phyloP scores from a whole-genome alignment of 23 tunicate species.

The Aplidium turbinatum region DNA sequence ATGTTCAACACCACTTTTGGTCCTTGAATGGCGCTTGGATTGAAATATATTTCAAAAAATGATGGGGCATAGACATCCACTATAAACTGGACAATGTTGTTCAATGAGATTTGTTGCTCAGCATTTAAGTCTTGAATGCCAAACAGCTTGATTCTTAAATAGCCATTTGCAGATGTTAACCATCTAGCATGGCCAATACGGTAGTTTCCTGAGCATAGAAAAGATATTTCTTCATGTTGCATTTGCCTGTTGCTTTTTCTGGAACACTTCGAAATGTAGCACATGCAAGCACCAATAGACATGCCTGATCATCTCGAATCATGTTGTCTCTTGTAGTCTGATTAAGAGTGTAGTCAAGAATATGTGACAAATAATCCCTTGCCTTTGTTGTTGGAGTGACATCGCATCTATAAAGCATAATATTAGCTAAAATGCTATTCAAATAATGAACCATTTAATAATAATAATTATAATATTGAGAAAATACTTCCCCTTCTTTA shows the following conservation, averaged over 20 bases:
- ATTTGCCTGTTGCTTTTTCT: slow-evolving; percentile 2
- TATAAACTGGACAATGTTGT: slow-evolving; percentile 4
- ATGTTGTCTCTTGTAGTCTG: background rate
- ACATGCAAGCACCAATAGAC: slow-evolving; percentile 13
- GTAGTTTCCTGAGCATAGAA: slow-evolving; percentile 1
- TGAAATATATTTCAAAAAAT: slow-evolving; percentile 4
- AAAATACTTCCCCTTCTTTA: too few species aligned
- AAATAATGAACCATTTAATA: too few species aligned
- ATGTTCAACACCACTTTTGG: slow-evolving; percentile 14
- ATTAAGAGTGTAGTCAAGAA: background rate
- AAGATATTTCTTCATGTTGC: slow-evolving; percentile 16
- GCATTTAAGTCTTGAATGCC: slow-evolving; percentile 7
- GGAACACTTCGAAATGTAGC: slow-evolving; percentile 1
- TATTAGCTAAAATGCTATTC: too few species aligned
- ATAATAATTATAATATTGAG: too few species aligned
- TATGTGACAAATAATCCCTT: background rate
- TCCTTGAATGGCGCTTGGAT: background rate
- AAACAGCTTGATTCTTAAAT: slow-evolving; percentile 2
- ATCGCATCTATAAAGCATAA: too few species aligned
- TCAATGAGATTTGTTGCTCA: slow-evolving; percentile 7
- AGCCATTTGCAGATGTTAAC: slow-evolving; percentile 11
- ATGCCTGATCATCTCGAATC: slow-evolving; percentile 14
- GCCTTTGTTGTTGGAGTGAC: slow-evolving; percentile 5
- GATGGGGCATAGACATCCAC: background rate
- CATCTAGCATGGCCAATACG: slow-evolving; percentile 20